Percentiles rank a stretch among this genome's conserved stretches.
These are phyloP conservation scores for Leuciscus idus DNA, from an alignment of 2,113 vertebrate genomes.

Conservation along the genomic window DNA sequence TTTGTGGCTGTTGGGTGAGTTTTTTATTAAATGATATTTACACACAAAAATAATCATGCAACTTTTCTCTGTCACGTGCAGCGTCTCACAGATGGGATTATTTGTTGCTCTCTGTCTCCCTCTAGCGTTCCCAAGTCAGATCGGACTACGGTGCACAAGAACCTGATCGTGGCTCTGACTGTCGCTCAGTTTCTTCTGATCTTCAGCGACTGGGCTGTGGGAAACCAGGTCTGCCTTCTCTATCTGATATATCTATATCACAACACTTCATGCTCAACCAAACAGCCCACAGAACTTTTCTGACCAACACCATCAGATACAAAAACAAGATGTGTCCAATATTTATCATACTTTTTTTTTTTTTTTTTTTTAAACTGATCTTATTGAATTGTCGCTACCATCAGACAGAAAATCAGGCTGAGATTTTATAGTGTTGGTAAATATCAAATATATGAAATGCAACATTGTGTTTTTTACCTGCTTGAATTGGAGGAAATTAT, in stretches of 20 bases:
- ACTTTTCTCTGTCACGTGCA: neutral
- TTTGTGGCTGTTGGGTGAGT: conserved; percentile 88
- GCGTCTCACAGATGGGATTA: neutral
- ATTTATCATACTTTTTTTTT: no score
- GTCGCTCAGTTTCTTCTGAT: conserved; percentile 85
- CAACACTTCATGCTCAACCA: neutral
- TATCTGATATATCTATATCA: neutral
- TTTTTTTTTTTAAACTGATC: no score
- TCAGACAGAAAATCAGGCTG: no score
- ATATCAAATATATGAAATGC: neutral
- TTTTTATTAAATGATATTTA: neutral
- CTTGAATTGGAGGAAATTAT: neutral
- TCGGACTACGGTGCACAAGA: conserved; percentile 88
- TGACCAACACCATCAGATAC: no score
- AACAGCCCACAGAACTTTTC: neutral
- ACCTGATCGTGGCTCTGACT: conserved; percentile 86
- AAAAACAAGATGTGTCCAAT: no score
- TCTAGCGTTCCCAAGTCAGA: conserved; percentile 83
- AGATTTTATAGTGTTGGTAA: neutral
- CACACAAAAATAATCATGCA: neutral
- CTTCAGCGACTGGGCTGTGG: conserved; percentile 84
- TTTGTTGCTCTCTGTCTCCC: conserved; percentile 43
- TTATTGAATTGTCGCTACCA: no score
- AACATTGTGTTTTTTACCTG: neutral
- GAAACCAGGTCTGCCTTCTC: conserved; percentile 75